These are phyloP conservation scores for Epizoanthus fatuus DNA, from an alignment of 92 coral and sea anemone genomes.

Conservation along the genomic window DNA sequence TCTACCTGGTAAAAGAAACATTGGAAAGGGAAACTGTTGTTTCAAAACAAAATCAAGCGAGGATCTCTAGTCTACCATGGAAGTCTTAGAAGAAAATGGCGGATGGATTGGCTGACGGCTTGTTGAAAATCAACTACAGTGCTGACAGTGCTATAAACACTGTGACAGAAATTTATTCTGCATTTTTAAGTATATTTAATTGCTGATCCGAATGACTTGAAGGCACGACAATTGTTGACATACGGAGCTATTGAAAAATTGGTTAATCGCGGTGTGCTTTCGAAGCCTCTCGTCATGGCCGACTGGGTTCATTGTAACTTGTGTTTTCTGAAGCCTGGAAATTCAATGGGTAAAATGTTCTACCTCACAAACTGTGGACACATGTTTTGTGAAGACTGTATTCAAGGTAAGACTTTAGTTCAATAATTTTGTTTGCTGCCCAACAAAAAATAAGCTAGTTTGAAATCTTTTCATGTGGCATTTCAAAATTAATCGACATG, in stretches of 20 bases:
- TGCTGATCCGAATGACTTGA: background rate
- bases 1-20: background rate
- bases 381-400: conserved; percentile 93
- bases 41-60: background rate
- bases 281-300: conserved; percentile 60
- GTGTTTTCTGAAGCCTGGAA: conserved; percentile 90
- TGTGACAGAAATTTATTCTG: background rate
- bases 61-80: background rate
- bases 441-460: background rate
- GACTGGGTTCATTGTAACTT: conserved; percentile 99
- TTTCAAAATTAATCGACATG: too few relatives aligned
- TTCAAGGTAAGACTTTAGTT: conserved; percentile 71
- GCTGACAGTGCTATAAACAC: background rate
- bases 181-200: background rate
- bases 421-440: background rate
- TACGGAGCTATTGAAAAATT: background rate
- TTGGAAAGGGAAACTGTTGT: background rate
- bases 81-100: conserved; percentile 3
- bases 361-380: conserved; percentile 97
- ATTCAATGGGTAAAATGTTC: conserved; percentile 74
- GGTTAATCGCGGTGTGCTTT: background rate
- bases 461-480: background rate
- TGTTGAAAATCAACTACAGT: background rate
- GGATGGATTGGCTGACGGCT: background rate
- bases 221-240: background rate